Evolutionary conservation across 1,140 invertebrate genomes (phyloP), one percentile per base, ranked within the genome.

Genomic region (Macrosteles quadrilineatus): DNA sequence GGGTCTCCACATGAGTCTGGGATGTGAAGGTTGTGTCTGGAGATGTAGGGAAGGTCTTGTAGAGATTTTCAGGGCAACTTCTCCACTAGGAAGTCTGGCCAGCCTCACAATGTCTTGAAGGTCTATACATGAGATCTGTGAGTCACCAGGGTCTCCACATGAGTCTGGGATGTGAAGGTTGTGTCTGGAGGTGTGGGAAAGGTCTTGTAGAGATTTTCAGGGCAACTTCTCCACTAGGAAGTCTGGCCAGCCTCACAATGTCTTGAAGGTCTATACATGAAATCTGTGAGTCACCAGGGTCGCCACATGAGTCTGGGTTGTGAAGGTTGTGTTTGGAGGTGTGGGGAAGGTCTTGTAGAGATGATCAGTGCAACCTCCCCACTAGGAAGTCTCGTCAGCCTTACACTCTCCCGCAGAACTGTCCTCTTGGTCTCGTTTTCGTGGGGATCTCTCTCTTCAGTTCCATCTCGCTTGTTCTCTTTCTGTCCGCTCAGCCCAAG

Each of bases 121-220:
- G n/a, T n/a, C n/a, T 36, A 36, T 36, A 36, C 32, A 36, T 4
- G 32, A 36, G n/a, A 19, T 19, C 6, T 19, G n/a, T 4, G 4
- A 3, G 17, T 30, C 29, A 64, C 62, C 62, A 64, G 2, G 62
- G 62, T 30, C 62, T 64, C 62, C 62, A 64, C 62, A 64, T 64
- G 11, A 43, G n/a, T n/a, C n/a, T n/a, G n/a, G n/a, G n/a, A n/a
- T n/a, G n/a, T n/a, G n/a, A n/a, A 3, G 30, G 32, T 2, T 3
- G 62, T 19, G 11, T 25, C 3, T n/a, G 4, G 17, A 19, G 47
- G 1, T 14, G 2, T 14, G 30, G 3, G 36, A 12, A 12, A 2
- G n/a, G 3, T 19, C 27, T 27, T 9, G 62, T 14, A 19, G 62
- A 9, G 6, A 64, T 36, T 12, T 32, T 27, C n/a, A 64, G 23